phyloP scores from a whole-genome alignment of 2,888 invertebrate species.

The Willowsia nigromaculata region DNA sequence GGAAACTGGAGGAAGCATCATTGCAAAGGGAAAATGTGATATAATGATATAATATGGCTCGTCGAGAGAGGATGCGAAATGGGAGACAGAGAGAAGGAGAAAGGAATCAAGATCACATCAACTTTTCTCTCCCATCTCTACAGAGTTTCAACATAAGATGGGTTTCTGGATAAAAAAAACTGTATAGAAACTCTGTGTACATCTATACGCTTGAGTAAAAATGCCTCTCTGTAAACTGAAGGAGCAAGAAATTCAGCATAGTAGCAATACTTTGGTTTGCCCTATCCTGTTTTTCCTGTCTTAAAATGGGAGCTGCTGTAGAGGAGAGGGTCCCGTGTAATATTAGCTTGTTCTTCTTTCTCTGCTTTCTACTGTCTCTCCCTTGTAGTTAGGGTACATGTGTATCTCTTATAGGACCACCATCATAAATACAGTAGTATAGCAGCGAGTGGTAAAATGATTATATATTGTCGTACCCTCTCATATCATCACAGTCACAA shows the following conservation, averaged over 20 bases:
- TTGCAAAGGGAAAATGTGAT: slow-evolving; percentile 34
- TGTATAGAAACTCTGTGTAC: too few species aligned
- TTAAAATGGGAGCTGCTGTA: not conserved
- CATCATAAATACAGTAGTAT: too few species aligned
- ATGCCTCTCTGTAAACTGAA: not conserved
- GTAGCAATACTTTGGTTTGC: not conserved
- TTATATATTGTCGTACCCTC: slow-evolving; percentile 21
- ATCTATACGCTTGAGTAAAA: not conserved
- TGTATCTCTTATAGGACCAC: not conserved
- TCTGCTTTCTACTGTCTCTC: not conserved
- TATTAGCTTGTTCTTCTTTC: slow-evolving; percentile 28
- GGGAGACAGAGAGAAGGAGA: not conserved
- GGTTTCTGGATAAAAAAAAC: slow-evolving; percentile 45
- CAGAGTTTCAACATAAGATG: slow-evolving; percentile 28
- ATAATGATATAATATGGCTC: slow-evolving; percentile 50
- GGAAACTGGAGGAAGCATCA: not conserved
- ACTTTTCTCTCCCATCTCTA: not conserved
- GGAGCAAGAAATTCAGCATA: not conserved
- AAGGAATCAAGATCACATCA: slow-evolving; percentile 62
- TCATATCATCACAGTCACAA: not conserved
- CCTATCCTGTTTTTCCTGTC: not conserved
- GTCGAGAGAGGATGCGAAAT: not conserved
- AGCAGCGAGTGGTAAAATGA: not conserved
- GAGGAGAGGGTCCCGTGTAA: not conserved
- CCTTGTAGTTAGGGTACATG: slow-evolving; percentile 7